These are phyloP conservation scores for Pangasianodon hypophthalmus DNA, from an alignment of 2,113 vertebrate genomes.

Conservation along the genomic window DNA sequence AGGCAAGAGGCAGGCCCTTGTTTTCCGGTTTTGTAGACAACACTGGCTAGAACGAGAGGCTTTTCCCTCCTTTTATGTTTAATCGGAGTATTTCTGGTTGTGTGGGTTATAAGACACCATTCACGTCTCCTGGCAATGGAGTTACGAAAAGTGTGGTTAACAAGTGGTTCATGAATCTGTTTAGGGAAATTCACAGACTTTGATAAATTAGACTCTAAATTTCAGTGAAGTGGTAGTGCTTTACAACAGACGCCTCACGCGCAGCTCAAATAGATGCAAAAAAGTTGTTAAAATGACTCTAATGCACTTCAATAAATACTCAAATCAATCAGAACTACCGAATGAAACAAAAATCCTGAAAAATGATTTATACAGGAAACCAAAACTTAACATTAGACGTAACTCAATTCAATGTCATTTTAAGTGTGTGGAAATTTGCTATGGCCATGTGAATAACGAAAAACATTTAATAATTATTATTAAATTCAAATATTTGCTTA, in stretches of 20 bases:
- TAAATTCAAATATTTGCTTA: not conserved
- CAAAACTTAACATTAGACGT: not conserved
- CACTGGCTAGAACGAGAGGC: conserved; percentile 55
- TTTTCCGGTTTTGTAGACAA: conserved; percentile 62
- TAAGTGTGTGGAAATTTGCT: not conserved
- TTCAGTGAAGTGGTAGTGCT: conserved; percentile 32
- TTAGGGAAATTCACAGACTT: conserved; percentile 46
- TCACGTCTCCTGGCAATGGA: conserved; percentile 45
- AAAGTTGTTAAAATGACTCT: not conserved
- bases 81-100: conserved; percentile 57
- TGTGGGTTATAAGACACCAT: conserved; percentile 53
- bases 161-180: conserved; percentile 59
- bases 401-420: not conserved
- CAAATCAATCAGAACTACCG: not conserved
- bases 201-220: conserved; percentile 39
- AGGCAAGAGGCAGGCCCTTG: conserved; percentile 56
- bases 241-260: conserved; percentile 5
- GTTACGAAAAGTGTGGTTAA: conserved; percentile 55
- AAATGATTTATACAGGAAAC: not conserved
- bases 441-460: not conserved
- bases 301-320: not conserved
- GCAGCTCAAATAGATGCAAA: not conserved
- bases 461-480: not conserved
- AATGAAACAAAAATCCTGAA: not conserved
- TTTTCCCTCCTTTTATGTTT: conserved; percentile 53